Conservation (phyloP, 2,888 invertebrate species). For the Cephus rjabovi region DNA sequence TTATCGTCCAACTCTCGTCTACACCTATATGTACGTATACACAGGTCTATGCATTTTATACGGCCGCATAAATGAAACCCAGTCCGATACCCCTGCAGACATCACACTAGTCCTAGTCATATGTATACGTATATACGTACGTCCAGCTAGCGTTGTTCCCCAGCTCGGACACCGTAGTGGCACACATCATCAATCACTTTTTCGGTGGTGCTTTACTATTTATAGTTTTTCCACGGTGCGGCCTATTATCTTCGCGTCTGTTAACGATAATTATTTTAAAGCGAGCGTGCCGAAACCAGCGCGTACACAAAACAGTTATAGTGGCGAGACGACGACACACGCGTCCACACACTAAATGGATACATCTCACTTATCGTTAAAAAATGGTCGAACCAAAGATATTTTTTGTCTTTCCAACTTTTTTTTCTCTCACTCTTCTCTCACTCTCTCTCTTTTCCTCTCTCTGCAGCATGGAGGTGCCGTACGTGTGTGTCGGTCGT, state of each 20-base stretch:
- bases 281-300: slow-evolving; percentile 11
- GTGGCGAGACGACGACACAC: slow-evolving; percentile 1
- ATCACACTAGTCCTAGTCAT: neutral
- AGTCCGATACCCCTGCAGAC: neutral
- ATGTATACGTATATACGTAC: neutral
- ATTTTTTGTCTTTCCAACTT: slow-evolving; percentile 1
- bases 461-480: neutral
- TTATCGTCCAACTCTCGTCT: slow-evolving; percentile 34
- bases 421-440: neutral
- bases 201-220: slow-evolving; percentile 44
- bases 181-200: slow-evolving; percentile 43
- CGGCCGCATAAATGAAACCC: slow-evolving; percentile 3
- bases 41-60: slow-evolving; percentile 15
- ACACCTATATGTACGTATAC: slow-evolving; percentile 17
- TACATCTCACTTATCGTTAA: slow-evolving; percentile 25
- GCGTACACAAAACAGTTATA: slow-evolving; percentile 4
- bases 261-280: slow-evolving; percentile 51
- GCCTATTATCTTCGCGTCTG: slow-evolving; percentile 48
- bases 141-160: neutral
- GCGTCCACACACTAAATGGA: slow-evolving; percentile 19
- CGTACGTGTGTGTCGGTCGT: neutral
- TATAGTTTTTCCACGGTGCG: slow-evolving; percentile 43
- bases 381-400: neutral
- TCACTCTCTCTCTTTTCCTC: neutral
- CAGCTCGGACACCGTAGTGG: slow-evolving; percentile 37